Percentiles rank a stretch among this genome's conserved stretches.
These are phyloP conservation scores for Pogonocichla stellata DNA, from an alignment of 2,113 vertebrate genomes.

Conservation along the genomic window DNA sequence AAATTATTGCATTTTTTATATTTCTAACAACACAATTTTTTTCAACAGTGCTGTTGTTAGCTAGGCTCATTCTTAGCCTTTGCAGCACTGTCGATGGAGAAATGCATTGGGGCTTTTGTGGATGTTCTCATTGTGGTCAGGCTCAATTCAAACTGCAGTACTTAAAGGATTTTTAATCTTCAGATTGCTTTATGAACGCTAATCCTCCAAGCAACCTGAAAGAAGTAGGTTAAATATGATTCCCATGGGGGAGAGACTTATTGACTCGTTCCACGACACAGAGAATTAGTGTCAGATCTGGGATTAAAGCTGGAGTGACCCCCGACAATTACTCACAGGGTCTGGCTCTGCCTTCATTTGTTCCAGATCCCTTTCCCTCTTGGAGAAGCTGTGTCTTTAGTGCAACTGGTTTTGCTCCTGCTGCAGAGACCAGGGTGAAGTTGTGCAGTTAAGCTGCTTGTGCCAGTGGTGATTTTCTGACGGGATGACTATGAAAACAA, in stretches of 20 bases:
- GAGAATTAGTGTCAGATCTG: neutral
- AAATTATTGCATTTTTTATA: neutral
- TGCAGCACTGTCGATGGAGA: neutral
- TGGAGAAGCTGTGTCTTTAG: neutral
- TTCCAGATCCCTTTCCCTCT: neutral
- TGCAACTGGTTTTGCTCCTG: fast-evolving
- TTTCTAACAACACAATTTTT: neutral
- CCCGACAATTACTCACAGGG: neutral
- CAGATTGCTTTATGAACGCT: neutral
- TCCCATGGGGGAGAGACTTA: neutral
- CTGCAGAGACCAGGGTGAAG: neutral
- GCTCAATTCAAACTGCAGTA: neutral
- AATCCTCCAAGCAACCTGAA: constrained; percentile 8
- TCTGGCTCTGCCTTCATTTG: neutral
- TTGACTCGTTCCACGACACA: fast-evolving
- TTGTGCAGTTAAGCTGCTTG: neutral
- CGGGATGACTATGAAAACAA: neutral
- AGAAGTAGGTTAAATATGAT: constrained; percentile 53
- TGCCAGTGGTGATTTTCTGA: neutral
- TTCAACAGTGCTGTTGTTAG: no score
- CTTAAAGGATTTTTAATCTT: constrained; percentile 28
- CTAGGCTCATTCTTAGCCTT: neutral
- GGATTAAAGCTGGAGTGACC: constrained; percentile 27
- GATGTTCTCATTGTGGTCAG: neutral
- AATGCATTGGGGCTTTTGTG: neutral